Evolutionary conservation across 2,888 invertebrate genomes (phyloP), one percentile per base, ranked within the genome.

Genomic region (Phortica okadai): DNA sequence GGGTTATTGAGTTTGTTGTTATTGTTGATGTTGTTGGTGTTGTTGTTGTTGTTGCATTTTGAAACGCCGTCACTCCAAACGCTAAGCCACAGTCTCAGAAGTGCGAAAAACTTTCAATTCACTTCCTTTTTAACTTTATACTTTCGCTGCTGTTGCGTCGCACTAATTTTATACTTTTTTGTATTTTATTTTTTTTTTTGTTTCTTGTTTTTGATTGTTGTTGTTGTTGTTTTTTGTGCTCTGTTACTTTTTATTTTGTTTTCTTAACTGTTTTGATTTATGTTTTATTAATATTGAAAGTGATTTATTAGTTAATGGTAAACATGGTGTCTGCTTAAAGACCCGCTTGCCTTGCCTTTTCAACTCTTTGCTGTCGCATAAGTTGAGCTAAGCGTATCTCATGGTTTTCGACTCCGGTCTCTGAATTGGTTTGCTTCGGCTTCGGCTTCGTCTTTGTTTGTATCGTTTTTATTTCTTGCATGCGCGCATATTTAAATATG

Each of bases 261-360:
- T 50, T 56, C 25, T 45, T 41, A 8, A n/a, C 45, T n/a, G 50
- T 78, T 76, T 81, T 89, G 89, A 89, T 89, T 89, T 89, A 89
- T 89, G 88, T 87, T 87, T 89, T 88, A 88, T 89, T 89, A 89
- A 89, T 89, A 88, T 88, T 83, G 86, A 88, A 88, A 89, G 86
- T 89, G 90, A 89, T 89, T 89, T 89, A 89, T 89, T 89, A 84
- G 88, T 87, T 81, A 82, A 81, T 80, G 80, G 86, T 76, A 78
- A 75, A 54, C 77, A 67, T 74, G 33, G 33, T 5, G 33, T 33
- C 4, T 33, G 33, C 33, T 33, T 33, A 33, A 33, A 33, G 33
- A 33, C 2, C 3, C 33, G 33, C 33, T 33, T 33, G 33, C 33
- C 4, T 33, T 33, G 33, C 33, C 33, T 33, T 33, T 33, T 33